Conservation (phyloP, 2,888 invertebrate genomes). For the Nephrocerus scutellatus region DNA sequence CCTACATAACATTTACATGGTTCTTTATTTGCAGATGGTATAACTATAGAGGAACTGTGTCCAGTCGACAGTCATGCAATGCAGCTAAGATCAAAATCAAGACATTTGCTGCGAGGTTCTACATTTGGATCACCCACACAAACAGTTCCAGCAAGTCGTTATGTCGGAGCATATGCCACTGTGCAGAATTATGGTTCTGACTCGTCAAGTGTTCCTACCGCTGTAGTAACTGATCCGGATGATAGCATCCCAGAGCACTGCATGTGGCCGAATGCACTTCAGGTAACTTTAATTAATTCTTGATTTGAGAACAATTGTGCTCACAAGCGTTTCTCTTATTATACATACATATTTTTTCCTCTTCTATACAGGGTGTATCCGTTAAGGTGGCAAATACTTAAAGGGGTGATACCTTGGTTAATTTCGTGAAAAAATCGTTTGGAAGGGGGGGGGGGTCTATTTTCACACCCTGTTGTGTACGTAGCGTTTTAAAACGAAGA, state of each 20-base stretch:
- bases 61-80: constrained; percentile 28
- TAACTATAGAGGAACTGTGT: constrained; percentile 43
- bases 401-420: no score
- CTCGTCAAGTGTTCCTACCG: no score
- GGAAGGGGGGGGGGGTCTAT: no score
- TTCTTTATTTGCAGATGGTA: constrained; percentile 35
- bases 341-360: constrained; percentile 2
- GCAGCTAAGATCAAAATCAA: constrained; percentile 37
- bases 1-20: background rate
- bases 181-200: no score
- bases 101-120: constrained; percentile 39
- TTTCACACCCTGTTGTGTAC: no score
- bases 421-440: no score
- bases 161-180: constrained; percentile 28
- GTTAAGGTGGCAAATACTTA: no score
- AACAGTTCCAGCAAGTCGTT: constrained; percentile 37
- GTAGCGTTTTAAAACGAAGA: no score
- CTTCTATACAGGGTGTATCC: no score
- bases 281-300: constrained; percentile 52
- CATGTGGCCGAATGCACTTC: constrained; percentile 68
- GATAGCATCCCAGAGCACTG: constrained; percentile 49
- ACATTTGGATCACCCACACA: constrained; percentile 37
- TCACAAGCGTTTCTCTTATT: background rate
- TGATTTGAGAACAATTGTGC: constrained; percentile 6
- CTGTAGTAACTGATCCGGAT: no score